Percentiles rank a stretch among this genome's conserved stretches.
phyloP scores from a whole-genome alignment of 2,113 vertebrate species.

The Pongo pygmaeus region DNA sequence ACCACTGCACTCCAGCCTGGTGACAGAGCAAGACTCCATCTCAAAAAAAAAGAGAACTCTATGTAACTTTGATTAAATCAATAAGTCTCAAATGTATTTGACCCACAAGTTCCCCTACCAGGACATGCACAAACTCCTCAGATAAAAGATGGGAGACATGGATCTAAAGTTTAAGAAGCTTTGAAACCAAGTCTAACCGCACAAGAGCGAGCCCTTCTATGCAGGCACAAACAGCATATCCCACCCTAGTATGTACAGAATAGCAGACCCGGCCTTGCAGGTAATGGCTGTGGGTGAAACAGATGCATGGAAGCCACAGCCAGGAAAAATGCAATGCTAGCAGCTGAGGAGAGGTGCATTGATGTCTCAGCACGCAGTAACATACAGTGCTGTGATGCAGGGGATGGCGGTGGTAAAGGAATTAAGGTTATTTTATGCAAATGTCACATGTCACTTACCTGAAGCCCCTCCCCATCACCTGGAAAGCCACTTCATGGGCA shows the following conservation, averaged over 20 bases:
- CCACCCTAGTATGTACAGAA: background rate
- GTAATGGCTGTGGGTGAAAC: background rate
- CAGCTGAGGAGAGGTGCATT: background rate
- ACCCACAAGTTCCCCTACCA: rapidly evolving
- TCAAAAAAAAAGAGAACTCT: background rate
- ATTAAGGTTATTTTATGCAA: background rate
- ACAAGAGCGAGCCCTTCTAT: background rate
- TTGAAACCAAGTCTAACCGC: background rate
- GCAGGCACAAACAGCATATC: rapidly evolving
- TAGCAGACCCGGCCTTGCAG: background rate
- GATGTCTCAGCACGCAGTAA: rapidly evolving
- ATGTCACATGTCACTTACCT: background rate
- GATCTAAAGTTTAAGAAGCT: background rate
- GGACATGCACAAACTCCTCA: background rate
- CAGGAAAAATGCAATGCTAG: background rate
- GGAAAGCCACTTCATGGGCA: background rate
- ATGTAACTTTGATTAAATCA: background rate
- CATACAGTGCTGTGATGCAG: background rate
- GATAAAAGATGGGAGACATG: background rate
- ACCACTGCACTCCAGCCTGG: too few species aligned
- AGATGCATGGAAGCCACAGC: background rate
- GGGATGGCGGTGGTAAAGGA: rapidly evolving
- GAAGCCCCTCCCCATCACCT: background rate
- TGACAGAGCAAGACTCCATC: too few species aligned
- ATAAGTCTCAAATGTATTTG: background rate